phyloP scores from a whole-genome alignment of 2,888 invertebrate genomes.

The Spialia ferax region DNA sequence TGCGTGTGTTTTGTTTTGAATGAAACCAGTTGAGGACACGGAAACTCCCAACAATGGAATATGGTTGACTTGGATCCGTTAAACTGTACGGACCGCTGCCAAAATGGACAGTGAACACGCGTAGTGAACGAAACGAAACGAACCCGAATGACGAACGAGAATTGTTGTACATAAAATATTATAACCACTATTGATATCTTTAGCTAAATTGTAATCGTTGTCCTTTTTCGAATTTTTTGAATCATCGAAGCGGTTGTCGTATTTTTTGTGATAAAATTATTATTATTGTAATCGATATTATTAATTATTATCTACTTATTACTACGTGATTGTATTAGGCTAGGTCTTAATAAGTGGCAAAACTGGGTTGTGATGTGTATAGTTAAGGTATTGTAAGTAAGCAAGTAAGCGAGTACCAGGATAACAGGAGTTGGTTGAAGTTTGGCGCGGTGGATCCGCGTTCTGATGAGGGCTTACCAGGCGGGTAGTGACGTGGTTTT shows the following conservation, averaged over 20 bases:
- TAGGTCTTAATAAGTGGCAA: conserved; percentile 75
- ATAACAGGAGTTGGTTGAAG: conserved; percentile 42
- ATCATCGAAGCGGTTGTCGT: conserved; percentile 86
- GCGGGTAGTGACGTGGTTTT: conserved; percentile 75
- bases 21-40: conserved; percentile 77
- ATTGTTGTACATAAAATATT: conserved; percentile 49
- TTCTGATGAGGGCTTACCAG: conserved; percentile 72
- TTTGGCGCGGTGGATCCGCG: conserved; percentile 65
- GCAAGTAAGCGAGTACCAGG: conserved; percentile 38
- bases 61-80: conserved; percentile 73
- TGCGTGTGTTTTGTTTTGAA: conserved; percentile 66
- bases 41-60: conserved; percentile 81
- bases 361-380: conserved; percentile 86
- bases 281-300: conserved; percentile 22
- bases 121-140: conserved; percentile 51
- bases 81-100: conserved; percentile 73
- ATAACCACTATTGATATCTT: conserved; percentile 23
- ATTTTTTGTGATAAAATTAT: conserved; percentile 80
- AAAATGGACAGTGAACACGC: conserved; percentile 69
- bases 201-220: conserved; percentile 63
- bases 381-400: conserved; percentile 77
- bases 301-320: conserved; percentile 2
- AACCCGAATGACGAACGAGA: conserved; percentile 50
- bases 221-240: conserved; percentile 75
- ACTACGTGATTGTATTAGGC: conserved; percentile 40